Base-by-base conservation (phyloP, 1,140 invertebrate genomes). In the Drosophila paulistorum region DNA sequence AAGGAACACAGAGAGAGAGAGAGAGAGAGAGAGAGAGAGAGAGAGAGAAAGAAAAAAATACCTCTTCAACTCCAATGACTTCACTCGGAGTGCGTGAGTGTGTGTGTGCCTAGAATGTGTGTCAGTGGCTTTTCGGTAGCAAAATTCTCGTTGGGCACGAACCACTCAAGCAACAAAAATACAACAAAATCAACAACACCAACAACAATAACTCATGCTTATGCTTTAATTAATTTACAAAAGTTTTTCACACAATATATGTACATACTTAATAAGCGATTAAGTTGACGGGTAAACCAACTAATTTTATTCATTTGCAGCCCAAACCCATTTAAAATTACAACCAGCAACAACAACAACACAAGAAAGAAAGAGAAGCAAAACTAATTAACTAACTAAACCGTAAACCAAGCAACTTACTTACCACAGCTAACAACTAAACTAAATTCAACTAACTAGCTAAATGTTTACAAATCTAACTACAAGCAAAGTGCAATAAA, bases 141-240 rank as follows among this genome's bases (percentile, higher is more conserved):
- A 79, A 82, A 86, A 79, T 76, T 70, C 79, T 89, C 74, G 85
- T 89, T 87, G 63, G 59, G 76, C 84, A 83, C 83, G 83, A 79
- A 81, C 71, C 82, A 76, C 79, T 68, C 63, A 42, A 65, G 68
- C 35, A 30, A 30, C 59, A 62, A 65, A 62, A 30, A 30, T 30
- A 30, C 30, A 30, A 30, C 14, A 42, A 63, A 26, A 30, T 6
- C 41, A 42, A 17, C 71, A 74, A 37, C 59, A 62, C 62, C 65
- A 59, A 65, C 13, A 48, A n/a, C 54, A 71, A 63, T 20, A 23
- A 33, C 26, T 54, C 30, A 30, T 75, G 66, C 65, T 78, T 70
- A 77, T 70, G 70, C 66, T 67, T 74, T 74, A 89, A 89, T 81
- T 81, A 84, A 69, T 71, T 74, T 71, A 51, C 45, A 51, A 51